These are phyloP conservation scores for Halocaridina rubra DNA, from an alignment of 2,888 invertebrate species.

Conservation along the genomic window DNA sequence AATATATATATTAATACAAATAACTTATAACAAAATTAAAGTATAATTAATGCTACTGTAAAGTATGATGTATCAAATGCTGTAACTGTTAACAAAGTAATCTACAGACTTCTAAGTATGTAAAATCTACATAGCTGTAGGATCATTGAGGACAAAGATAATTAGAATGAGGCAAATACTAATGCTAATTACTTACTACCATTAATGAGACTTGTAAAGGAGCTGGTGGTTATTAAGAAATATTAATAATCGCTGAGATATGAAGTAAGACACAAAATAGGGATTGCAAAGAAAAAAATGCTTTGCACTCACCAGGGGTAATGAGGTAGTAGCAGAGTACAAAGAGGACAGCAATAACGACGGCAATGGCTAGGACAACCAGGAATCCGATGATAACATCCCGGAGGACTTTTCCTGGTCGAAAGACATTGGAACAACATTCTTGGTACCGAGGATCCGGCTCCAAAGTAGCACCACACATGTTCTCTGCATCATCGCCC, in stretches of 20 bases:
- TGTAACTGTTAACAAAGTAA: too few species aligned
- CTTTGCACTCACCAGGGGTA: conserved; percentile 38
- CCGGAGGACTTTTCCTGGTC: conserved; percentile 51
- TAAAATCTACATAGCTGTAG: too few species aligned
- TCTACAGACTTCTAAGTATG: too few species aligned
- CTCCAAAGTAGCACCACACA: conserved; percentile 48
- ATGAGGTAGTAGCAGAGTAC: conserved; percentile 58
- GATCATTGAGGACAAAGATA: too few species aligned
- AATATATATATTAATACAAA: neutral
- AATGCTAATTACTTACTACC: too few species aligned
- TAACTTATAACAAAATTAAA: neutral
- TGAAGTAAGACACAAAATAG: neutral
- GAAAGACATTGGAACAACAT: conserved; percentile 56
- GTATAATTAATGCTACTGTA: too few species aligned
- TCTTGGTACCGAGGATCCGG: conserved; percentile 55
- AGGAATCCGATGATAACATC: conserved; percentile 58
- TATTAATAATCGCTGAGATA: neutral
- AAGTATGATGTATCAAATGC: too few species aligned
- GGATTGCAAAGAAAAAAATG: neutral
- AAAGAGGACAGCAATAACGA: conserved; percentile 60
- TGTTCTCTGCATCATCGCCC: conserved; percentile 54
- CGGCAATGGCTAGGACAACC: conserved; percentile 59
- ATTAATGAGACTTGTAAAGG: too few species aligned
- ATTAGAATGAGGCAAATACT: too few species aligned
- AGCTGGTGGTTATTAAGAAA: too few species aligned